Conservation (phyloP, 2,888 invertebrate species). For the Watsonalla binaria region DNA sequence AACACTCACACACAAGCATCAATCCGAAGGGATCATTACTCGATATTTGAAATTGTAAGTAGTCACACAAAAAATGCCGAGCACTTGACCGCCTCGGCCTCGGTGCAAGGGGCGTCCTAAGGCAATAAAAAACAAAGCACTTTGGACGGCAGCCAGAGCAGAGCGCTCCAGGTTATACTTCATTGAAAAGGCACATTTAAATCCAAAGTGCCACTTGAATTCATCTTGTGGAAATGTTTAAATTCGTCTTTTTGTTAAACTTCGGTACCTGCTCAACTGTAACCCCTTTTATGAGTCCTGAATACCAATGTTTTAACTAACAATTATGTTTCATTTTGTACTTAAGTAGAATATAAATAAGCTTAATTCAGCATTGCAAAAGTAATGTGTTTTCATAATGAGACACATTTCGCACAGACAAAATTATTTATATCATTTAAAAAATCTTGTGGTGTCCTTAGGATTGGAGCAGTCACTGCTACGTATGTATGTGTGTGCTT, state of each 20-base stretch:
- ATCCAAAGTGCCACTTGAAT: conserved; percentile 59
- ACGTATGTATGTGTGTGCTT: no score
- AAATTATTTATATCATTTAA: no score
- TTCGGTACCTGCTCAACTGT: conserved; percentile 15
- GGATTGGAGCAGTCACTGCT: no score
- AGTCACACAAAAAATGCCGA: conserved; percentile 39
- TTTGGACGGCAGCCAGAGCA: conserved; percentile 67
- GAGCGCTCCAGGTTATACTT: conserved; percentile 48
- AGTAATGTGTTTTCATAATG: no score
- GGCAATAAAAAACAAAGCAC: conserved; percentile 69
- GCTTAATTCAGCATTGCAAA: no score
- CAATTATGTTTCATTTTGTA: no score
- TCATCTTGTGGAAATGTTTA: conserved; percentile 45
- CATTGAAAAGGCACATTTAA: conserved; percentile 67
- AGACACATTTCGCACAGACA: no score
- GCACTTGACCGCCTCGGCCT: conserved; percentile 59
- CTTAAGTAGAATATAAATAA: no score
- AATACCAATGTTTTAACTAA: neutral
- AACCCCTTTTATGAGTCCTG: conserved; percentile 6
- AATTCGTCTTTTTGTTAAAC: conserved; percentile 29
- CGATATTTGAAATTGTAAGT: conserved; percentile 18
- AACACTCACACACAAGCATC: neutral
- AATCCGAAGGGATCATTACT: neutral
- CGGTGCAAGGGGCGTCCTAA: conserved; percentile 41
- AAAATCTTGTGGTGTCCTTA: no score